phyloP scores from a whole-genome alignment of 2,113 vertebrate species.

The Megalops atlanticus region DNA sequence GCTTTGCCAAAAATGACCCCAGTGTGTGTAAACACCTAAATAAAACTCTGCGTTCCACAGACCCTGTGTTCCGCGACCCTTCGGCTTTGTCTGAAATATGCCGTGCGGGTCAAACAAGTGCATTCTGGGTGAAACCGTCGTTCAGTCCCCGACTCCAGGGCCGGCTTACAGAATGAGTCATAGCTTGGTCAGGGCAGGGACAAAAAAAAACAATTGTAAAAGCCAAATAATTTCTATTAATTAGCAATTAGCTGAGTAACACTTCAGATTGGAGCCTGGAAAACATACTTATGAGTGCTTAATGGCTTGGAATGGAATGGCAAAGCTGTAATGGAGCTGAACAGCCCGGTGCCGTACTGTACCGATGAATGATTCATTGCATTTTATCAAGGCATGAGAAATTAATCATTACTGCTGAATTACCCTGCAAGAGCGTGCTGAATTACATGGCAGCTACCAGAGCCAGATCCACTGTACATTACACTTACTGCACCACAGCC shows the following conservation, averaged over 20 bases:
- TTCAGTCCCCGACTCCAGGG: slow-evolving; percentile 48
- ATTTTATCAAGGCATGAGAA: slow-evolving; percentile 8
- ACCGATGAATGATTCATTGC: slow-evolving; percentile 31
- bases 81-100: slow-evolving; percentile 22
- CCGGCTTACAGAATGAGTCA: slow-evolving; percentile 44
- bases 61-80: slow-evolving; percentile 11
- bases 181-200: slow-evolving; percentile 41
- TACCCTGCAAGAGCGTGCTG: neutral
- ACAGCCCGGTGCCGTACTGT: neutral
- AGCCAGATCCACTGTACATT: neutral
- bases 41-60: slow-evolving; percentile 38
- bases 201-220: slow-evolving; percentile 11
- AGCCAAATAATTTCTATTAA: slow-evolving; percentile 28
- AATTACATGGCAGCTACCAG: slow-evolving; percentile 4
- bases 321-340: slow-evolving; percentile 20
- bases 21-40: neutral
- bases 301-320: slow-evolving; percentile 9
- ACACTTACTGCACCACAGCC: neutral
- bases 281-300: slow-evolving; percentile 13
- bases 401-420: slow-evolving; percentile 27
- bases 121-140: slow-evolving; percentile 53
- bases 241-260: neutral
- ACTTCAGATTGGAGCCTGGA: neutral
- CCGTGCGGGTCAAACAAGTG: slow-evolving; percentile 39
- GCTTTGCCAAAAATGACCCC: neutral